phyloP scores from a whole-genome alignment of 2,113 vertebrate species.

The Eurystomus gularis region DNA sequence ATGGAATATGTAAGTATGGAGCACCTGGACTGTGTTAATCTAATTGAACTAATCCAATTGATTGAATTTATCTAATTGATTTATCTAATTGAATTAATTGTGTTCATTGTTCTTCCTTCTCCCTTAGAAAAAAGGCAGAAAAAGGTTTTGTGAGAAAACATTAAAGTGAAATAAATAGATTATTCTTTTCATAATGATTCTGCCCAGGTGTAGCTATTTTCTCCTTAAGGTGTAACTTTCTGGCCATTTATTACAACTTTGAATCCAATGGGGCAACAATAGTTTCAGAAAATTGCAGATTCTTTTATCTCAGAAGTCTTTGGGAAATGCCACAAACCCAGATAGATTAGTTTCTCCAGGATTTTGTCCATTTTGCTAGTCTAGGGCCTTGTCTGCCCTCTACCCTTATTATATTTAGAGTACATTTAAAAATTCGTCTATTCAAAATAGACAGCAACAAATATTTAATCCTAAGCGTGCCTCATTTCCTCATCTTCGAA shows the following conservation, averaged over 20 bases:
- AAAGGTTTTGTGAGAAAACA: not conserved
- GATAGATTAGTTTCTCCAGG: not conserved
- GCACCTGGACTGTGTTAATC: not conserved
- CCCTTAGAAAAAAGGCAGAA: not conserved
- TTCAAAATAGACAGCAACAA: not conserved
- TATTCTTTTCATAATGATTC: not conserved
- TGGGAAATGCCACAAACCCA: not conserved
- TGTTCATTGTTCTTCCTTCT: not conserved
- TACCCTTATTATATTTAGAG: not conserved
- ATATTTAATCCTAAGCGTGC: not conserved
- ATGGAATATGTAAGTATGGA: not conserved
- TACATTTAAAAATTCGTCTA: conserved; percentile 36
- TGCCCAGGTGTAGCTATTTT: not conserved
- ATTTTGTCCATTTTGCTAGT: not conserved
- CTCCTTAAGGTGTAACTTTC: not conserved
- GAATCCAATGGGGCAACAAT: not conserved
- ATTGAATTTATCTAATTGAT: conserved; percentile 7
- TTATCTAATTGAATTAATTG: not conserved
- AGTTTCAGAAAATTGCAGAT: not conserved
- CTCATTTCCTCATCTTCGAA: conserved; percentile 26
- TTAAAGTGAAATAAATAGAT: not conserved
- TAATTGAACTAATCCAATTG: conserved; percentile 22
- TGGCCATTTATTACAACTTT: not conserved
- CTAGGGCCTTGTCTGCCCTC: not conserved
- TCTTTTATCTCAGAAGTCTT: not conserved